These are phyloP conservation scores for Drosophila subsilvestris DNA, from an alignment of 2,888 invertebrate genomes.

Conservation along the genomic window DNA sequence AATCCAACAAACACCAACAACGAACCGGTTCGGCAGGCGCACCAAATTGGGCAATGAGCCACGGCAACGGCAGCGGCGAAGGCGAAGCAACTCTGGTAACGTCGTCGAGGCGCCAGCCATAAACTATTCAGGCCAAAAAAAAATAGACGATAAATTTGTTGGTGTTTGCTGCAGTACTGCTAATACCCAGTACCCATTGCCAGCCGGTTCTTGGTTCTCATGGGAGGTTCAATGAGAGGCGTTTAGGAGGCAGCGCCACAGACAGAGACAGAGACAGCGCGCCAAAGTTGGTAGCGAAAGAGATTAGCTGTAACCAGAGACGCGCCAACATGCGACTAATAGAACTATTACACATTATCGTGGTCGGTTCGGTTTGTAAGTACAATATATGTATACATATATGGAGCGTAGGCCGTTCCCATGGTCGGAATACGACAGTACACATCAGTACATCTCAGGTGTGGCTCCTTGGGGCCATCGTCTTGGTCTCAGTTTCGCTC, in stretches of 20 bases:
- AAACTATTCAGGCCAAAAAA: constrained; percentile 49
- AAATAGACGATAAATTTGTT: constrained; percentile 18
- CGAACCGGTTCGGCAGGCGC: constrained; percentile 65
- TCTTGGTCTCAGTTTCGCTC: too few relatives aligned
- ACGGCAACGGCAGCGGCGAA: background rate
- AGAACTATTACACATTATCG: constrained; percentile 78
- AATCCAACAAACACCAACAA: constrained; percentile 1
- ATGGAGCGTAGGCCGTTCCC: constrained; percentile 50
- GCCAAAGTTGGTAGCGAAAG: constrained; percentile 73
- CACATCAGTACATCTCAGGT: constrained; percentile 39
- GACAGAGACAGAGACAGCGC: background rate
- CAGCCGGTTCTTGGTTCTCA: constrained; percentile 41
- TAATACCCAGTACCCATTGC: constrained; percentile 1
- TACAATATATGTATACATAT: background rate
- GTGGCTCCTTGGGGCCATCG: constrained; percentile 36
- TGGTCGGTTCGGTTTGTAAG: constrained; percentile 10
- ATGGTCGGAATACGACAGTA: constrained; percentile 24
- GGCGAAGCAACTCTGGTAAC: too few relatives aligned
- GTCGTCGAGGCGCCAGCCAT: constrained; percentile 65
- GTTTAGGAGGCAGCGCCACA: background rate
- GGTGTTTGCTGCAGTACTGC: constrained; percentile 1
- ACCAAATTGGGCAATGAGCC: constrained; percentile 70
- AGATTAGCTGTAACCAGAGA: constrained; percentile 77
- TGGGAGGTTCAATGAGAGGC: constrained; percentile 9
- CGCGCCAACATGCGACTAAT: constrained; percentile 77